A percentile compares a stretch with the other conserved stretches of the same genome.
Conservation (phyloP, 2,797 vertebrate species). For the Trematomus bernacchii region DNA sequence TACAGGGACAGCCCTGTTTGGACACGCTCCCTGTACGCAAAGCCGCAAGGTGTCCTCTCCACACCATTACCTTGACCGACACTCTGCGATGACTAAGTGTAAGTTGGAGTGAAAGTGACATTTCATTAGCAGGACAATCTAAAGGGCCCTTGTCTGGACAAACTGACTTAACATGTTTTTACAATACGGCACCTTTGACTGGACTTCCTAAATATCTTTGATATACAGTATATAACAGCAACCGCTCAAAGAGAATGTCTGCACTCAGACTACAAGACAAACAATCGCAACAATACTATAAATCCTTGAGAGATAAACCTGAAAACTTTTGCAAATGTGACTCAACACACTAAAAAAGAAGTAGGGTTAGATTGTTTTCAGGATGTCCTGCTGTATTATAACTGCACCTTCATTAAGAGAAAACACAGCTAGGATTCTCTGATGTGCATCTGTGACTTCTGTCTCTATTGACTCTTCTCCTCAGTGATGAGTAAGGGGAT, state of each 20-base stretch:
- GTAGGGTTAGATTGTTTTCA: slow-evolving; percentile 1
- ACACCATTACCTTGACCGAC: slow-evolving; percentile 69
- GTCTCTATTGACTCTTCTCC: slow-evolving; percentile 62
- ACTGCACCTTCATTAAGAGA: slow-evolving; percentile 38
- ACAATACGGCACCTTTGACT: slow-evolving; percentile 10
- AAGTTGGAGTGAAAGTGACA: slow-evolving; percentile 66
- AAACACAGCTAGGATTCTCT: slow-evolving; percentile 43
- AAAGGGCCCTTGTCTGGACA: slow-evolving; percentile 52
- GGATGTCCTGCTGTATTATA: slow-evolving; percentile 20
- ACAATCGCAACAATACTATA: neutral
- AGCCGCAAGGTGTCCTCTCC: slow-evolving; percentile 77
- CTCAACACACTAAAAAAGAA: slow-evolving; percentile 1
- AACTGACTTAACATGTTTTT: slow-evolving; percentile 53
- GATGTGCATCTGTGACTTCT: slow-evolving; percentile 47
- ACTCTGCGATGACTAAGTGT: slow-evolving; percentile 58
- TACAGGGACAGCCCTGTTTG: slow-evolving; percentile 42
- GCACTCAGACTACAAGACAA: neutral
- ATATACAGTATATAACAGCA: slow-evolving; percentile 30
- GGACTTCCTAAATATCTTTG: slow-evolving; percentile 28
- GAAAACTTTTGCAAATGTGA: slow-evolving; percentile 9
- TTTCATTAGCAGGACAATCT: slow-evolving; percentile 61
- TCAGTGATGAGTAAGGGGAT: slow-evolving; percentile 67
- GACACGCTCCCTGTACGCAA: slow-evolving; percentile 55
- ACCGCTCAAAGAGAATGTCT: slow-evolving; percentile 13
- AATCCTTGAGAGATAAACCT: neutral